Conservation (phyloP, 2,888 invertebrate species). For the Lissocephala sabroskyi region DNA sequence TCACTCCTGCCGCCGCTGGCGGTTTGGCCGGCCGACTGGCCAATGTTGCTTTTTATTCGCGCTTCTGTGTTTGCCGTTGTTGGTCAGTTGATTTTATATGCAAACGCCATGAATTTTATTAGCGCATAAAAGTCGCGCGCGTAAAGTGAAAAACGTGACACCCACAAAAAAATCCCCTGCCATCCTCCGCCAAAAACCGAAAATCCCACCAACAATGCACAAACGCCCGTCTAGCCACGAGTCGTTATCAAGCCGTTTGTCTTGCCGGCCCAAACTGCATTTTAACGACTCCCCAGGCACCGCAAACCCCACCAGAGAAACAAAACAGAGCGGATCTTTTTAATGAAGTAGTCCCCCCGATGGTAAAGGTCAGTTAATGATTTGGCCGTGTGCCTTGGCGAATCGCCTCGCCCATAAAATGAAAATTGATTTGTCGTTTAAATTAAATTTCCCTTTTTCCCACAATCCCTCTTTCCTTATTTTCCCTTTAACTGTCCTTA, state of each 20-base stretch:
- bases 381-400: too few species aligned
- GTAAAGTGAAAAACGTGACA: slow-evolving; percentile 11
- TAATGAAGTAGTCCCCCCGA: too few species aligned
- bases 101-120: slow-evolving; percentile 47
- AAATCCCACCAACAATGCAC: not conserved
- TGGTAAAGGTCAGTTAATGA: too few species aligned
- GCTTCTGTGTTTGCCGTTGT: not conserved
- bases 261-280: slow-evolving; percentile 43
- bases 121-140: slow-evolving; percentile 36
- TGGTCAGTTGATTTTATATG: slow-evolving; percentile 33
- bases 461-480: too few species aligned
- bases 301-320: not conserved
- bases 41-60: too few species aligned
- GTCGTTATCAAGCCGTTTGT: slow-evolving; percentile 48
- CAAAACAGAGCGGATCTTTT: not conserved
- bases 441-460: slow-evolving; percentile 7
- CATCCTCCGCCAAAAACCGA: slow-evolving; percentile 7
- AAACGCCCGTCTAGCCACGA: slow-evolving; percentile 9
- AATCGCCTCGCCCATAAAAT: too few species aligned
- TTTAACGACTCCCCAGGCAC: slow-evolving; percentile 11
- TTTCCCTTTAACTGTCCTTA: too few species aligned
- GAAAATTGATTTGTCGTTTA: slow-evolving; percentile 29
- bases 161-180: slow-evolving; percentile 7
- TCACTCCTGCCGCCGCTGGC: too few species aligned
- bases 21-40: too few species aligned